phyloP scores from a whole-genome alignment of 2,113 vertebrate genomes.

The Etia nguti region DNA sequence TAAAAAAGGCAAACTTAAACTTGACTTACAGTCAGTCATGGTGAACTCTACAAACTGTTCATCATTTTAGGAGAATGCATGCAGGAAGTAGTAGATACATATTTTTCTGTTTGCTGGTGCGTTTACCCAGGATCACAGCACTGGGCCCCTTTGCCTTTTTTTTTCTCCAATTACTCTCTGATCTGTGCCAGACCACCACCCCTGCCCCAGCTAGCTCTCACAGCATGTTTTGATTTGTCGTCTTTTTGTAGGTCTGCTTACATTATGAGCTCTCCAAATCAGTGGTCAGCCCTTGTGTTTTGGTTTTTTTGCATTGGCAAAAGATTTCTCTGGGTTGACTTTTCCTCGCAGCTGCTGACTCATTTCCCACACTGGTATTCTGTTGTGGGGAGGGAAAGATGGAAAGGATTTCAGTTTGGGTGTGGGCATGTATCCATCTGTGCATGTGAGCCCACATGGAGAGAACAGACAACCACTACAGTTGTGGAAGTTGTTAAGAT shows the following conservation, averaged over 20 bases:
- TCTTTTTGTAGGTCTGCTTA: slow-evolving; percentile 39
- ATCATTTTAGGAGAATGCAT: not conserved
- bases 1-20: not conserved
- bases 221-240: slow-evolving; percentile 52
- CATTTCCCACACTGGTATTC: slow-evolving; percentile 67
- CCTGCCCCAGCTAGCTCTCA: slow-evolving; percentile 4
- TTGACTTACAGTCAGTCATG: not conserved
- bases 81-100: not conserved
- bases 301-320: slow-evolving; percentile 18
- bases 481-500: slow-evolving; percentile 22
- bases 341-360: slow-evolving; percentile 64
- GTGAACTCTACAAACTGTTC: not conserved
- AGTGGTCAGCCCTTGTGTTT: slow-evolving; percentile 17
- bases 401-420: slow-evolving; percentile 37
- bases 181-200: slow-evolving; percentile 12
- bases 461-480: slow-evolving; percentile 10
- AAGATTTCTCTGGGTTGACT: slow-evolving; percentile 39
- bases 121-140: slow-evolving; percentile 22
- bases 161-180: slow-evolving; percentile 8
- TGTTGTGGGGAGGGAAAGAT: slow-evolving; percentile 22
- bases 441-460: slow-evolving; percentile 13
- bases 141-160: not conserved
- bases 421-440: slow-evolving; percentile 38
- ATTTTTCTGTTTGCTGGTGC: not conserved
- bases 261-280: slow-evolving; percentile 24